Evolutionary conservation across 2,888 invertebrate species (phyloP), one percentile per base, ranked within the genome.

Genomic region (Ophioninae sp.): DNA sequence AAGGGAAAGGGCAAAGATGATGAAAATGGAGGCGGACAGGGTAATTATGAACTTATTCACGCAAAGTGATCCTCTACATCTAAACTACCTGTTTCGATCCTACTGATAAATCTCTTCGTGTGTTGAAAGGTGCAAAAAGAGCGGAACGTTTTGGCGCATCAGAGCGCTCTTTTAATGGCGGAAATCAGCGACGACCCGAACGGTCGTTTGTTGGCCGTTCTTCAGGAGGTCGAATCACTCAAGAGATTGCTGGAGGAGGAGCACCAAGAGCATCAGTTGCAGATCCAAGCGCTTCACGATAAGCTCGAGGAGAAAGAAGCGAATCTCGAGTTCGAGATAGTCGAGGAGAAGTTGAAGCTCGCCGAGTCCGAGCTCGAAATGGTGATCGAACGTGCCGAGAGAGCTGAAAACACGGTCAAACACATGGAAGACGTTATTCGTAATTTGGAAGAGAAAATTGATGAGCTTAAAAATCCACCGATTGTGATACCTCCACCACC

Each of bases 321-420:
- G 85, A 95, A 96, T 87, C 95, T 95, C 0, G 95, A 96, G 89
- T 94, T 95, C 17, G 95, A 96, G 37, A 91, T 96, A 0, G 94
- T 96, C 89, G 96, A 96, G 87, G 96, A 96, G 91, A 95, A 96
- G 88, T 93, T 96, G 56, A 95, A 94, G 89, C 91, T 96, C 0
- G 95, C 95, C 0, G 96, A 96, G 89, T 95, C 95, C n/a, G 96
- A 96, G 87, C 93, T 96, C 0, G 94, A 94, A 86, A 94, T 94
- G 85, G 95, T 95, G 0, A 84, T 94, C 10, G 94, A 95, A 84
- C 92, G 96, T 81, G 96, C 96, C 0, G 95, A 96, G 88, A 93
- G 92, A 72, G 94, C 95, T 70, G 95, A 95, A 89, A 91, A 91
- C 82, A 92, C 93, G 76, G 90, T 93, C 0, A 92, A 93, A 77